Evolutionary conservation across 2,888 invertebrate species (phyloP), one percentile per base, ranked within the genome.

Genomic region (Cheilosia urbana): DNA sequence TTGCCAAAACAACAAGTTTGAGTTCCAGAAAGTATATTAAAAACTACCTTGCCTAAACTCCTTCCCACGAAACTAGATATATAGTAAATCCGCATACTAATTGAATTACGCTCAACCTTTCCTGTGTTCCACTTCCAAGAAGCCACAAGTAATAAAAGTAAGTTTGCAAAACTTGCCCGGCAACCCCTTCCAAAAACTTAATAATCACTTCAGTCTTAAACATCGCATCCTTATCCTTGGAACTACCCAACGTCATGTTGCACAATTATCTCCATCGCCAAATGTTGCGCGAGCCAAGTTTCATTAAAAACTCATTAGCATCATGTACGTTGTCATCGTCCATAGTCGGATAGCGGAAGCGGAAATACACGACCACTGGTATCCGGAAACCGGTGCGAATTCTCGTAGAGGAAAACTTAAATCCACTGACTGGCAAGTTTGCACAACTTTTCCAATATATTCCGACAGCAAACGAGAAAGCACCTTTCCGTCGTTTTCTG

Each of bases 271-370:
- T 53, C 24, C 21, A 15, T n/a, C n/a, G 68, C 63, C 72, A 69
- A 82, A 75, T 72, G 63, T 53, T 49, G 51, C 21, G 11, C 62
- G 37, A 77, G 77, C 71, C 68, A 78, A 75, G 73, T 75, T 87
- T 82, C 87, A 87, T 87, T 87, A 87, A 87, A 87, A 72, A 69
- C 87, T 82, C 87, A 82, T 87, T 87, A 87, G 82, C 73, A 82
- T 87, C 80, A 72, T 81, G 72, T 53, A 84, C 57, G 76, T 72
- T 76, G 75, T 76, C 69, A 51, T 62, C 79, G 57, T 81, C 53
- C 58, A 47, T 15, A 27, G n/a, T 51, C 30, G 42, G 2, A 9
- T 30, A 72, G n/a, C n/a, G 72, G 72, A 81, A 81, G 2, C 42
- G 62, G 68, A 72, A 81, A 63, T 66, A 40, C 79, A 84, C 19